These are phyloP conservation scores for Drosophila parthenogenetica DNA, from an alignment of 2,888 invertebrate genomes.

Conservation along the genomic window DNA sequence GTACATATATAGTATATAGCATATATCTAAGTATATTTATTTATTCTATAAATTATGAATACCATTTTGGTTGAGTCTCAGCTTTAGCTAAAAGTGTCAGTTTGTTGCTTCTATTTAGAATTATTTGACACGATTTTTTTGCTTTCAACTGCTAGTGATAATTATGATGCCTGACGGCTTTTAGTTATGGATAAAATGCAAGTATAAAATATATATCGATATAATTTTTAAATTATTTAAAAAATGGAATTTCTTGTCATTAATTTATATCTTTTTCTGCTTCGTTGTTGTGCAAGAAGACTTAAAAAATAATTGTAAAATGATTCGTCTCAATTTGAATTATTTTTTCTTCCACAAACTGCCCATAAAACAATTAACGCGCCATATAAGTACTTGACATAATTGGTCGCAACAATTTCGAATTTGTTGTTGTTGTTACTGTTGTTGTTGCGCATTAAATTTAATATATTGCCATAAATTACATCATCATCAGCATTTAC, in stretches of 20 bases:
- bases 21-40: conserved; percentile 15
- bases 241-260: too few relatives aligned
- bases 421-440: conserved; percentile 32
- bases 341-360: conserved; percentile 35
- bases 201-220: not conserved
- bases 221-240: too few relatives aligned
- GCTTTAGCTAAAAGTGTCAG: conserved; percentile 71
- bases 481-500: conserved; percentile 73
- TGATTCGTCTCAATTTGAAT: conserved; percentile 36
- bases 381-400: conserved; percentile 74
- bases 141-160: conserved; percentile 34
- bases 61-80: conserved; percentile 52
- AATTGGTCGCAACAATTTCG: conserved; percentile 63
- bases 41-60: conserved; percentile 69
- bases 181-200: conserved; percentile 15
- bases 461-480: conserved; percentile 72
- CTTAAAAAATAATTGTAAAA: conserved; percentile 21
- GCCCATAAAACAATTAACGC: conserved; percentile 64
- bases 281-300: not conserved
- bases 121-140: conserved; percentile 76
- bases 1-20: conserved; percentile 7
- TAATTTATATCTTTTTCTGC: too few relatives aligned
- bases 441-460: conserved; percentile 57
- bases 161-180: conserved; percentile 51
- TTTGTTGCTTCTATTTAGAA: conserved; percentile 68